Base-by-base conservation (phyloP, 2,888 invertebrate species). In the Hipparchia semele region DNA sequence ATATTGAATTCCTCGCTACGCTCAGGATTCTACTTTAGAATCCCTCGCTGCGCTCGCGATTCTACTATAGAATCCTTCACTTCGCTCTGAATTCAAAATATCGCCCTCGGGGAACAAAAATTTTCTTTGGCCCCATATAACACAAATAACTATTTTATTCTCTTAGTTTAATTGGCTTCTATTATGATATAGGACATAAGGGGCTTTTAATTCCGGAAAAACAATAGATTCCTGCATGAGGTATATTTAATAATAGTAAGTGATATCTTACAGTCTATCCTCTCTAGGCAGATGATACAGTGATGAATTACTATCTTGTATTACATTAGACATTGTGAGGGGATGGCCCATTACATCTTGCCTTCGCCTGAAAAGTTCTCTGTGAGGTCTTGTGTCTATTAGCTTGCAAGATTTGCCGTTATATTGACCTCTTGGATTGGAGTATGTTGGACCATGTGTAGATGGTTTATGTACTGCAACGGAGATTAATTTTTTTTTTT, bases 271-370 rank as follows among this genome's bases (percentile, higher is more conserved):
- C 92, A 86, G 66, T 73, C 87, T 79, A 73, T 90, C 86, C 70
- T 92, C 90, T 59, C 80, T 80, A 0, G 84, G 81, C 45, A 92
- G 72, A 77, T 90, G 89, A 23, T 86, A 82, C 45, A 74, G 76
- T 0, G 90, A 85, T 0, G 80, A 79, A 73, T 92, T 92, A 69
- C 87, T 90, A 67, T 92, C 90, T 70, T 89, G 88, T 56, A 92
- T 86, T 0, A 89, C 90, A 58, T 88, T 88, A n/a, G 88, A 81
- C 86, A 91, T 89, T 0, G 86, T 89, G 6, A 92, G 74, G 0
- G 86, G 78, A 71, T 89, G 86, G 0, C 90, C 86, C 84, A 83
- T 87, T 8, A 91, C 75, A 75, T 92, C 81, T n/a, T 80, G 78
- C 1, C 92, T 82, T 68, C 92, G 80, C 33, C 86, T 79, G 76